phyloP scores from a whole-genome alignment of 2,797 vertebrate genomes.

The Rachycentron canadum region DNA sequence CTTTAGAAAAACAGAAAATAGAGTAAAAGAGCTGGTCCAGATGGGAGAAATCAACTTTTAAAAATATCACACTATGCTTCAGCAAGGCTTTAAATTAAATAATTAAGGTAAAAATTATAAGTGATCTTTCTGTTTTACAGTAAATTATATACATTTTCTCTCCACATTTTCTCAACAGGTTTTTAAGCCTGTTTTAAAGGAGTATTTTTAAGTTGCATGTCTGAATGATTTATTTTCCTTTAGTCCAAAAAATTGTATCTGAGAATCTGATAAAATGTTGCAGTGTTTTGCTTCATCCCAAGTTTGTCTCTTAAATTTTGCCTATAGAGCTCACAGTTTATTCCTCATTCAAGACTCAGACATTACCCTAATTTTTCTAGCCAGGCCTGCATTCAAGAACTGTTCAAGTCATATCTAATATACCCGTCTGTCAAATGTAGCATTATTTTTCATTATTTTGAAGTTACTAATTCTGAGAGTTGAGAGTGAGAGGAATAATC shows the following conservation, averaged over 20 bases:
- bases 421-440: neutral
- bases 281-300: neutral
- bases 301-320: neutral
- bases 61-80: slow-evolving; percentile 32
- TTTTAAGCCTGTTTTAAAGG: neutral
- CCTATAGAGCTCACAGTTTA: neutral
- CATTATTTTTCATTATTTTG: neutral
- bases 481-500: neutral
- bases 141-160: neutral
- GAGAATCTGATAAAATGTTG: neutral
- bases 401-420: neutral
- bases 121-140: slow-evolving; percentile 20
- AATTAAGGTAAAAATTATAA: slow-evolving; percentile 1
- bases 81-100: slow-evolving; percentile 19
- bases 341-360: neutral
- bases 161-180: neutral
- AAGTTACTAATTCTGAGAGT: neutral
- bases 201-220: neutral
- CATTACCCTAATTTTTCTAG: neutral
- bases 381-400: neutral
- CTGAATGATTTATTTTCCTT: neutral
- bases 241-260: neutral
- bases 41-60: slow-evolving; percentile 21
- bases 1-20: slow-evolving; percentile 52
- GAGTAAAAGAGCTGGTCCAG: slow-evolving; percentile 21